Base-by-base conservation (phyloP, 2,888 invertebrate genomes). In the Diplazon laetatorius region DNA sequence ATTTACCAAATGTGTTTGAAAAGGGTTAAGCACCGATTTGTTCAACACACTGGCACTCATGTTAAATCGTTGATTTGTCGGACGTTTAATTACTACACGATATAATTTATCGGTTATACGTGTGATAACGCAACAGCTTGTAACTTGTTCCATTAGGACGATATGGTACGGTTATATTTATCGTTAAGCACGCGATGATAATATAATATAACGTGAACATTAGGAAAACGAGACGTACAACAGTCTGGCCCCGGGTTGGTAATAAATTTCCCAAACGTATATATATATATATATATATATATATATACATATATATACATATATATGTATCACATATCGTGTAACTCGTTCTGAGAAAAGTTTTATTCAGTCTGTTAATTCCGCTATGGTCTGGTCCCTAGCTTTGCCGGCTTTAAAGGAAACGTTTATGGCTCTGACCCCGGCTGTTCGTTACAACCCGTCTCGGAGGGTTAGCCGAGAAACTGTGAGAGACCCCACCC, bases 381-480 rank as follows among this genome's bases (percentile, higher is more conserved):
- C 80, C 78, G 60, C 62, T 79, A 81, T 73, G 73, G 79, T 80
- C 69, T 74, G 70, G 73, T n/a, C n/a, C n/a, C 75, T 71, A 76
- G 81, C 79, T 82, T 82, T 76, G 46, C 65, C n/a, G 42, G 75
- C 78, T 79, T 76, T 76, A 76, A 75, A 81, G 74, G 79, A 74
- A 81, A 82, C 81, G 80, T 82, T 82, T 82, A 82, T 82, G 69
- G 74, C 80, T 71, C 74, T 79, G 82, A 82, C 81, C 82, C 68
- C 78, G 71, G 73, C 80, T 73, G 76, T 82, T 82, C 77, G 65
- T 82, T 82, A 68, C 72, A 62, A 57, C 80, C 82, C 70, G 75
- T 69, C 79, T 55, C 14, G 66, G 25, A 42, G 55, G 30, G 55
- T 55, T 55, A 55, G 55, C n/a, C n/a, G 55, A 30, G 55, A 14